These are phyloP conservation scores for Notodonta ziczac DNA, from an alignment of 2,888 invertebrate species.

Conservation along the genomic window DNA sequence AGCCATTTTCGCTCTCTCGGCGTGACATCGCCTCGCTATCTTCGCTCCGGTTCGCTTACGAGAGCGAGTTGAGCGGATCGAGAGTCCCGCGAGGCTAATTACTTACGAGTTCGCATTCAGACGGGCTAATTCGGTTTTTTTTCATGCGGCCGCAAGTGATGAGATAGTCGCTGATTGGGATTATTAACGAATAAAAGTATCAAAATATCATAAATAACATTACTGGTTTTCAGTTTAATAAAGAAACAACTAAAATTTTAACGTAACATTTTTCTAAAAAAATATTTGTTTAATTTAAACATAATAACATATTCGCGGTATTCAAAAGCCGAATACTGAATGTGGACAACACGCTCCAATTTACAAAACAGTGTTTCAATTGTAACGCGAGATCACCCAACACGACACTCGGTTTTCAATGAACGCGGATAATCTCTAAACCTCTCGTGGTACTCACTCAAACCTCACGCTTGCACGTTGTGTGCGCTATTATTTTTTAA, in stretches of 20 bases:
- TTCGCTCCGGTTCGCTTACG: constrained; percentile 79
- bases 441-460: constrained; percentile 50
- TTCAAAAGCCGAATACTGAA: background rate
- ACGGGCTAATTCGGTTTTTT: constrained; percentile 80
- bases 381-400: constrained; percentile 19
- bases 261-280: too few species aligned
- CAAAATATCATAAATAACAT: too few species aligned
- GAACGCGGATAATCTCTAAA: constrained; percentile 61
- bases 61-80: constrained; percentile 73
- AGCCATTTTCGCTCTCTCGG: constrained; percentile 80
- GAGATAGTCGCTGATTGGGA: constrained; percentile 55
- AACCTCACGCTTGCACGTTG: constrained; percentile 64
- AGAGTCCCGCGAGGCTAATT: constrained; percentile 83
- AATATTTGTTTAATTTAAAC: too few species aligned
- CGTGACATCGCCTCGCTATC: constrained; percentile 74
- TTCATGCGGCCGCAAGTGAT: constrained; percentile 73
- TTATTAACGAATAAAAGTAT: too few species aligned
- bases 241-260: too few species aligned
- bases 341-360: background rate
- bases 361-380: constrained; percentile 4
- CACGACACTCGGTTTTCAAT: constrained; percentile 33
- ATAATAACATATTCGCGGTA: too few species aligned
- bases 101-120: constrained; percentile 82
- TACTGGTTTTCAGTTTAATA: too few species aligned
- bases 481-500: constrained; percentile 80